Percentiles rank a stretch among this genome's conserved stretches.
phyloP scores from a whole-genome alignment of 2,888 invertebrate genomes.

The Zaprionus lineosus region DNA sequence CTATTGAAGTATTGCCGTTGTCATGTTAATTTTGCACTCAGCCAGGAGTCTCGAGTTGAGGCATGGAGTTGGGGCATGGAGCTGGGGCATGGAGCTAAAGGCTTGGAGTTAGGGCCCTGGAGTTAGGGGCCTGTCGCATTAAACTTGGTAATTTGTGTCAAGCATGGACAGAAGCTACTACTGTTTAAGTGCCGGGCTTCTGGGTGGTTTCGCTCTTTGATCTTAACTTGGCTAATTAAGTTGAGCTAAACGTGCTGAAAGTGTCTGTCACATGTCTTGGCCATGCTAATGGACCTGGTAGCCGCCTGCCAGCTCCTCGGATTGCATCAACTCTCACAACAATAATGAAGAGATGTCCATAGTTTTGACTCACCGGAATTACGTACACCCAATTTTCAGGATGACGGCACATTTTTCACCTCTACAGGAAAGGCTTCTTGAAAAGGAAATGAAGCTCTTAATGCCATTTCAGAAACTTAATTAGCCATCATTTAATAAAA shows the following conservation, averaged over 20 bases:
- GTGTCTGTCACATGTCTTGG: constrained; percentile 18
- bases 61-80: too few species aligned
- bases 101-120: too few species aligned
- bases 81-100: too few species aligned
- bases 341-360: constrained; percentile 4
- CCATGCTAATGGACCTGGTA: constrained; percentile 37
- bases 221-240: constrained; percentile 68
- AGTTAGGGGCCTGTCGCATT: constrained; percentile 59
- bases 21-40: constrained; percentile 66
- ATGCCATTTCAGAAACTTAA: too few species aligned
- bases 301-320: constrained; percentile 8
- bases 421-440: too few species aligned
- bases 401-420: constrained; percentile 16
- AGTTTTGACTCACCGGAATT: constrained; percentile 13
- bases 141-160: constrained; percentile 76
- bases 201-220: constrained; percentile 63
- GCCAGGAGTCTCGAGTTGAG: constrained; percentile 18
- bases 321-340: neutral
- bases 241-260: constrained; percentile 62
- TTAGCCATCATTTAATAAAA: too few species aligned
- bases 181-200: constrained; percentile 68
- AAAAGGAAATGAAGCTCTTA: too few species aligned
- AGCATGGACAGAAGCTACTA: constrained; percentile 69
- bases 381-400: constrained; percentile 7
- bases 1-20: constrained; percentile 69